These are phyloP conservation scores for Pedetes capensis DNA, from an alignment of 2,113 vertebrate species.

Conservation along the genomic window DNA sequence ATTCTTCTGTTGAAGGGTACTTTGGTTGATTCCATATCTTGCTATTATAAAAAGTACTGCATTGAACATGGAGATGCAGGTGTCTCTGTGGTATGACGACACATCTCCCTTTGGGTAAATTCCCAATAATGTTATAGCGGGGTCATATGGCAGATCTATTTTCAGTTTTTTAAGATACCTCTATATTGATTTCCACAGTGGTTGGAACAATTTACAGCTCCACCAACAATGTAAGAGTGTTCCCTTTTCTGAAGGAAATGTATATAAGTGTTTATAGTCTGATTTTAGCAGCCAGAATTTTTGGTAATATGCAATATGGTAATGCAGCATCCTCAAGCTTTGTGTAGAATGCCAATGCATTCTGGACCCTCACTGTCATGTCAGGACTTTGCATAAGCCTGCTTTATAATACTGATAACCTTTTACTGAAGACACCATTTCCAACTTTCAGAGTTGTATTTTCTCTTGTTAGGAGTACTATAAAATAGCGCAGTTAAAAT, in stretches of 20 bases:
- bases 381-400: not conserved
- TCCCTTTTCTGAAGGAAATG: not conserved
- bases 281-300: constrained; percentile 10
- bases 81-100: no score
- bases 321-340: not conserved
- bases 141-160: no score
- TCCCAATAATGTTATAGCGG: no score
- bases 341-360: not conserved
- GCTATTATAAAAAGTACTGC: no score
- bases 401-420: not conserved
- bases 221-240: no score
- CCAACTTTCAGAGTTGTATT: not conserved
- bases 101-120: no score
- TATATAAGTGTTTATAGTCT: not conserved
- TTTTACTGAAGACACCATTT: constrained; percentile 6
- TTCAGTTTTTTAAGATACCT: no score
- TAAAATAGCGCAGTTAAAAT: not conserved
- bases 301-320: not conserved
- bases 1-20: no score
- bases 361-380: not conserved
- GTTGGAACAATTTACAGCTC: no score
- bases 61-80: no score
- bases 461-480: not conserved
- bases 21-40: no score
- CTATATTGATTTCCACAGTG: no score